Base-by-base conservation (phyloP, 2,113 vertebrate species). In the Rhizomys pruinosus region DNA sequence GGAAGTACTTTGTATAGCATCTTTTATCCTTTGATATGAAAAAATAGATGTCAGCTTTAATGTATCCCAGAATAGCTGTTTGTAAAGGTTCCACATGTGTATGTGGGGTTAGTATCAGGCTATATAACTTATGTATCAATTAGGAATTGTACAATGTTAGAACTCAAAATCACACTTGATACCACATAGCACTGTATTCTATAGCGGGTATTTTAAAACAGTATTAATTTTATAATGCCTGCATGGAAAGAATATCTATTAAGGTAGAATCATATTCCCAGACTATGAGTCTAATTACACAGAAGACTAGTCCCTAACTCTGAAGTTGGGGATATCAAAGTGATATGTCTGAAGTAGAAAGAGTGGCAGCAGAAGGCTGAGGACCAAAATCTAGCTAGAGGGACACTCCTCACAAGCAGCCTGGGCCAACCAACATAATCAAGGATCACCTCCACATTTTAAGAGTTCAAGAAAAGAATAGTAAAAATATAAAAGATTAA, bases 41-140 rank as follows among this genome's bases (percentile, higher is more conserved):
- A 20, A 90, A 90, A 82, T 61, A 73, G 37, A 87, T 76, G 13
- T 57, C 52, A 73, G 44, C 69, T 95, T 92, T 78, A 74, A 47
- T n/a, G 32, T 25, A 87, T 10, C 37, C 16, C 29, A 64, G 22
- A 95, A 59, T 71, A 92, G 82, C 9, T 81, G 52, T n/a, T n/a
- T n/a, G 86, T 25, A 12, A 39, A 94, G 73, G 47, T 37, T 85
- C 64, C 0, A 29, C 7, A 37, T 25, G 16, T 20, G 42, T 8
- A 25, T 39, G 11, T 13, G 57, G 66, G 63, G 7, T 59, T 23
- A 39, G 39, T 16, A 82, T 9, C 27, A 44, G 20, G 19, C 16
- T 71, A 27, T 25, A 32, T 71, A 72, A 61, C 59, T 55, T 25
- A 68, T 86, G 29, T 76, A 89, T 87, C 47, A 78, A 3, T 82